phyloP scores from a whole-genome alignment of 2,797 vertebrate genomes.

The Streptopelia turtur region DNA sequence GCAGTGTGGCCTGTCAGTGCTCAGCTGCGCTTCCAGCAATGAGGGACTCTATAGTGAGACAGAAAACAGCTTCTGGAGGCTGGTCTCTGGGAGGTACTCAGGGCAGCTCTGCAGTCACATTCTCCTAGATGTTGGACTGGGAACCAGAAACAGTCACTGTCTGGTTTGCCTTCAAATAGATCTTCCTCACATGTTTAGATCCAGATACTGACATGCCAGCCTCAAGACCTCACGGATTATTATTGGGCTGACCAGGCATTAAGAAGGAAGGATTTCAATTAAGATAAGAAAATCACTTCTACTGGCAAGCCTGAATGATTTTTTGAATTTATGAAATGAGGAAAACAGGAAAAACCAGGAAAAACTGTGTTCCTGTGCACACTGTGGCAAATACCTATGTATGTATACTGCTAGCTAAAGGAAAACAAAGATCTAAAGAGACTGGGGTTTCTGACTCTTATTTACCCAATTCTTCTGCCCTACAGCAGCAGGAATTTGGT shows the following conservation, averaged over 20 bases:
- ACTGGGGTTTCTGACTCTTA: not conserved
- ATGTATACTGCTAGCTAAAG: fast-evolving
- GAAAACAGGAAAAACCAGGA: not conserved
- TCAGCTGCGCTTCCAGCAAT: not conserved
- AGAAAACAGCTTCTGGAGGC: not conserved
- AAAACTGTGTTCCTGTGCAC: not conserved
- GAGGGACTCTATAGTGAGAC: not conserved
- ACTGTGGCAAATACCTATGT: not conserved
- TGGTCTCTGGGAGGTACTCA: not conserved
- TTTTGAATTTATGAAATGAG: not conserved
- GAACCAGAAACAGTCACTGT: not conserved
- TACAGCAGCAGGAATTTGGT: not conserved
- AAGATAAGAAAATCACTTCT: not conserved
- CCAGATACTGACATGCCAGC: not conserved
- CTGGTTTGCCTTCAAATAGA: not conserved
- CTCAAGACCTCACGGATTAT: not conserved
- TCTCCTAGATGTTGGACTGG: not conserved
- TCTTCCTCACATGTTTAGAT: not conserved
- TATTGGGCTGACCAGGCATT: not conserved
- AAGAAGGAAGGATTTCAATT: not conserved
- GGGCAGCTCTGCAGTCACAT: not conserved
- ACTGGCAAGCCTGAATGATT: not conserved
- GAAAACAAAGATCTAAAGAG: not conserved
- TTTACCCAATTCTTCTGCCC: not conserved
- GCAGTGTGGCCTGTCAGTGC: not conserved